Conservation (phyloP, 2,113 vertebrate genomes). For the Chrysochloris asiatica region DNA sequence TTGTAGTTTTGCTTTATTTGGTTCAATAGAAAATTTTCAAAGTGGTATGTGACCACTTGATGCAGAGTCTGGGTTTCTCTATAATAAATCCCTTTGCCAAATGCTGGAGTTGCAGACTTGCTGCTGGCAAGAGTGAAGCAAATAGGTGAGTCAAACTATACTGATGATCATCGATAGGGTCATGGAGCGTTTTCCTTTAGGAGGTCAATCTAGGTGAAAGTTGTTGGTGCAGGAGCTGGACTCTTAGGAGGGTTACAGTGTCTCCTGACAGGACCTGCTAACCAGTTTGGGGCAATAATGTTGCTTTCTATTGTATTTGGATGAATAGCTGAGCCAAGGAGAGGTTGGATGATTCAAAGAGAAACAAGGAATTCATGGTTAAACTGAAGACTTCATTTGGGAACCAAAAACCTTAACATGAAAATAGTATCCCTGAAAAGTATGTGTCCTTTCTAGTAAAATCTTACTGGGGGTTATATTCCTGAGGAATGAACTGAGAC, state of each 20-base stretch:
- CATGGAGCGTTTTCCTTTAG: slow-evolving; percentile 47
- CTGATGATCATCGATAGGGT: no score
- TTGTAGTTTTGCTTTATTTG: slow-evolving; percentile 55
- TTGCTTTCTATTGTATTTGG: slow-evolving; percentile 48
- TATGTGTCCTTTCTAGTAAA: slow-evolving; percentile 71
- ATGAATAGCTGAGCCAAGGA: slow-evolving; percentile 75
- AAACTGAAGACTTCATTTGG: slow-evolving; percentile 75
- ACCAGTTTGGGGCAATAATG: neutral
- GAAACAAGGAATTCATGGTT: slow-evolving; percentile 47
- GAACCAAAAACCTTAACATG: slow-evolving; percentile 77
- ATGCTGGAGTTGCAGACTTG: slow-evolving; percentile 63
- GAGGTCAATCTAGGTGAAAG: slow-evolving; percentile 35
- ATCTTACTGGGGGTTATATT: slow-evolving; percentile 70
- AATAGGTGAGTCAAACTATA: slow-evolving; percentile 70
- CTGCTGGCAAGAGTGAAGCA: slow-evolving; percentile 68
- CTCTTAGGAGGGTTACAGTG: neutral
- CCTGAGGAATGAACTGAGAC: slow-evolving; percentile 58
- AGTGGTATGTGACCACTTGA: slow-evolving; percentile 49
- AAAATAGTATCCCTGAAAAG: slow-evolving; percentile 77
- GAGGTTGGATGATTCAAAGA: slow-evolving; percentile 70
- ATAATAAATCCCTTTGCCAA: slow-evolving; percentile 79
- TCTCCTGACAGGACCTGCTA: neutral
- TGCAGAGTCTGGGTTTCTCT: slow-evolving; percentile 77
- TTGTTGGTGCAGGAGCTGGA: slow-evolving; percentile 18
- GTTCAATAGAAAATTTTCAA: slow-evolving; percentile 33